Percentiles rank a stretch among this genome's conserved stretches.
Evolutionary conservation across 2,113 vertebrate species (phyloP).

Genomic region (Paracanthobrama guichenoti): DNA sequence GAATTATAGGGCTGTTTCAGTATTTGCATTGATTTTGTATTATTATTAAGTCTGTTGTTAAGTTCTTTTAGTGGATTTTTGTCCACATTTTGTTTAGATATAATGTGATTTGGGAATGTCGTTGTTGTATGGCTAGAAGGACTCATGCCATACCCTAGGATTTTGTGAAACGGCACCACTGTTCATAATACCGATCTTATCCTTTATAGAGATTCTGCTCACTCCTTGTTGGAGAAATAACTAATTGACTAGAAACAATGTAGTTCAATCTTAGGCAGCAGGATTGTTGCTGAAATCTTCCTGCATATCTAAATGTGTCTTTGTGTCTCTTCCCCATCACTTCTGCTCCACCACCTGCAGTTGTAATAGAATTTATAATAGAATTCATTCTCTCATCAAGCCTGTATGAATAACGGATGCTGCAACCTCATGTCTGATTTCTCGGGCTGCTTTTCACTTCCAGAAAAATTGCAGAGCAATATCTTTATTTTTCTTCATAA

Average conservation of each 20-base stretch:
- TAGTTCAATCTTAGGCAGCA: background rate
- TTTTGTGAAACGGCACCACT: too few species aligned
- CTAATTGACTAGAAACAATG: background rate
- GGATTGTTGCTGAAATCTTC: background rate
- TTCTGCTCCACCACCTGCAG: constrained; percentile 39
- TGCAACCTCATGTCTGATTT: constrained; percentile 49
- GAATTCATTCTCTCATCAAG: constrained; percentile 55
- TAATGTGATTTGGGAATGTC: too few species aligned
- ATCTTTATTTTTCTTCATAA: constrained; percentile 40
- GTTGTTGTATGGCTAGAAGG: too few species aligned
- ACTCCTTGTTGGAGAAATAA: background rate
- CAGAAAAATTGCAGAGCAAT: constrained; percentile 2
- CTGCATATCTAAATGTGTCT: constrained; percentile 5
- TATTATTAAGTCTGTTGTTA: too few species aligned
- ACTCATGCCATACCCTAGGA: too few species aligned
- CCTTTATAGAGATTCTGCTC: background rate
- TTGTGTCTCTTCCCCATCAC: constrained; percentile 18
- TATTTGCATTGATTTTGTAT: too few species aligned
- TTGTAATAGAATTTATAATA: constrained; percentile 58
- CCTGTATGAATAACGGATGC: constrained; percentile 62
- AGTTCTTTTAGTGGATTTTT: too few species aligned
- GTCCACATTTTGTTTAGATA: too few species aligned
- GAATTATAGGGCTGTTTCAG: too few species aligned
- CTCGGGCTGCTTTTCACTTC: constrained; percentile 11
- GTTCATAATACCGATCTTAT: background rate